Evolutionary conservation across 2,797 vertebrate genomes (phyloP).

Genomic region (Tiaroga cobitis): DNA sequence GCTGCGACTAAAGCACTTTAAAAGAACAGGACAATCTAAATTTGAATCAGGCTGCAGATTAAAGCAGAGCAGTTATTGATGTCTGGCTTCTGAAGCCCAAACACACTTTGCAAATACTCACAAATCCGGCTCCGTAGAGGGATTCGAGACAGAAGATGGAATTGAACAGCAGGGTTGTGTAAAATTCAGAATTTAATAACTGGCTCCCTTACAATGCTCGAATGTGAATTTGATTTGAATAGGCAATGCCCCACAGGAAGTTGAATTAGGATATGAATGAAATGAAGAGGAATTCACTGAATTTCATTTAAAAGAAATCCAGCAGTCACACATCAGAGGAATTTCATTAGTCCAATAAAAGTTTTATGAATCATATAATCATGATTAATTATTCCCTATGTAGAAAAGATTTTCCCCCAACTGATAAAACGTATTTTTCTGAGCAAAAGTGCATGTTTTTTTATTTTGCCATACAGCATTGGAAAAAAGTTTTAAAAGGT

Average conservation of each 20-base stretch:
- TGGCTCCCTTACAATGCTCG: background rate
- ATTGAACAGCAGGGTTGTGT: constrained; percentile 7
- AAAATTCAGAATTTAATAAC: background rate
- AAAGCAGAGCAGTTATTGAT: constrained; percentile 22
- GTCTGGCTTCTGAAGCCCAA: constrained; percentile 1
- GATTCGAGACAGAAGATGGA: background rate
- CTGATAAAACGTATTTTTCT: background rate
- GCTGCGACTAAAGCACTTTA: constrained; percentile 15
- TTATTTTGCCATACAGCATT: background rate
- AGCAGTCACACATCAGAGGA: background rate
- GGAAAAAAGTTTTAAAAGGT: background rate
- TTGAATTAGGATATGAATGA: background rate
- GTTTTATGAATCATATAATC: background rate
- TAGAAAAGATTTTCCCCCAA: background rate
- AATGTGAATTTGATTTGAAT: background rate
- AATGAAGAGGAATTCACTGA: background rate
- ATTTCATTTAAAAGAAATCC: background rate
- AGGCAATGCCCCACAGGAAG: background rate
- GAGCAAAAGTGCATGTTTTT: background rate
- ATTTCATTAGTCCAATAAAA: background rate
- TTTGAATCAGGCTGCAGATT: constrained; percentile 29
- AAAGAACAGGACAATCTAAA: constrained; percentile 28
- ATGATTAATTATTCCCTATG: background rate
- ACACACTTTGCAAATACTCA: constrained; percentile 48
- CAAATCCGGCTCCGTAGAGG: constrained; percentile 13